Base-by-base conservation (phyloP, 2,888 invertebrate genomes). In the Drosophila anceps region DNA sequence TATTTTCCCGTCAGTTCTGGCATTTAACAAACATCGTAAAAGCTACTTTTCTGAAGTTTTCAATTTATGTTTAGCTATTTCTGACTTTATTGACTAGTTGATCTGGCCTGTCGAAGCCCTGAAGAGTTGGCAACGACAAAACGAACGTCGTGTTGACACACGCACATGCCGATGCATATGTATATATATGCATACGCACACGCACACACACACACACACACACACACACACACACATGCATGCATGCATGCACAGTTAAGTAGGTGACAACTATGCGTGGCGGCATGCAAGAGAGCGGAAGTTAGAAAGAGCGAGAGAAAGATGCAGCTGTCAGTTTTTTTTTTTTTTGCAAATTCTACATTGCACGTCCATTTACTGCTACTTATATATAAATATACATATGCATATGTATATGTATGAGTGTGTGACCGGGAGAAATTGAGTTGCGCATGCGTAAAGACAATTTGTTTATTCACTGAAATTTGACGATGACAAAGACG, bases 181-280 rank as follows among this genome's bases (percentile, higher is more conserved):
- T 13, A 20, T 13, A 24, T 13, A 20, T 41, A 35, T 46, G 24
- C 24, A 24, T 24, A 24, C 41, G 48, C 35, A 44, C 46, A 15
- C 12, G 35, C 39, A 63, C 35, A 35, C 53, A 46, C 55, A 60
- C 31, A 18, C 46, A 50, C 3, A 12, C 48, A 39, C 43, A 55
- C 51, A 50, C 48, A 62, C 41, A 51, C 35, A 44, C 46, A 15
- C 12, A 39, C 39, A 63, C 35, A 35, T 48, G 43, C 55, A 60
- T 37, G 24, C 46, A 50, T 7, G 18, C 48, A 39, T 46, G 59
- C 51, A 50, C 48, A 62, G 46, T 24, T 57, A 76, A 76, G 77
- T 76, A 72, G 77, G 76, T 75, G 71, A 77, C 71, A 79, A 79
- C 77, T 83, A 81, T 82, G 75, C 81, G 75, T 81, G 61, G 64